Conservation (phyloP, 1,140 invertebrate species). For the Dinoponera quadriceps region DNA sequence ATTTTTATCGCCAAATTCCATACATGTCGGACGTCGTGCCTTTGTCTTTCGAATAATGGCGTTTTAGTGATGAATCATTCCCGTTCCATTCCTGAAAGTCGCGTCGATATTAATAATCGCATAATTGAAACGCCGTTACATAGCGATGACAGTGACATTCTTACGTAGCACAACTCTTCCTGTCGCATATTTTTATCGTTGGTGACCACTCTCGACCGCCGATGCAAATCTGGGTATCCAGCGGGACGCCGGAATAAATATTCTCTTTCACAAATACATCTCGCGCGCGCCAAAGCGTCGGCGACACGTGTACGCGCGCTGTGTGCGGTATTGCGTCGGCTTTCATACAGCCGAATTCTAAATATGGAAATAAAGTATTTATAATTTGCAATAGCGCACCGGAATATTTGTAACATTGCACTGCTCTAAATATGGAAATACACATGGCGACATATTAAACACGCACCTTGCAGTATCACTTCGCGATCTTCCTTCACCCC, state of each 20-base stretch:
- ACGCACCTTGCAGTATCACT: not conserved
- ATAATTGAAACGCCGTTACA: conserved; percentile 9
- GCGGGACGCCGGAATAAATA: not conserved
- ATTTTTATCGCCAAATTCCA: conserved; percentile 18
- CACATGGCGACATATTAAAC: not conserved
- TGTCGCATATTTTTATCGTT: not conserved
- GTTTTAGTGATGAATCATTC: conserved; percentile 10
- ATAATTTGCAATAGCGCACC: conserved; percentile 7
- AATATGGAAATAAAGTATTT: conserved; percentile 39
- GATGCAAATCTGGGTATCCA: conserved; percentile 10
- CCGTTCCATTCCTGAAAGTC: not conserved
- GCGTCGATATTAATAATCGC: conserved; percentile 14
- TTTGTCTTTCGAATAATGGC: not conserved
- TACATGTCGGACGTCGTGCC: not conserved
- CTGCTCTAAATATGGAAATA: not conserved
- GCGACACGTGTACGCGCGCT: too few species aligned
- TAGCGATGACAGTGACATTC: not conserved
- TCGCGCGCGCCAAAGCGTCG: not conserved
- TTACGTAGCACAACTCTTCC: too few species aligned
- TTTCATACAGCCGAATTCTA: not conserved
- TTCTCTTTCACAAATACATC: conserved; percentile 4
- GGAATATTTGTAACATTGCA: conserved; percentile 20
- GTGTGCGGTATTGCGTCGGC: not conserved
- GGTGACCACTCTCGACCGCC: not conserved
- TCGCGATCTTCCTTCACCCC: not conserved